phyloP scores from a whole-genome alignment of 2,888 invertebrate genomes.

The Stenoptilia bipunctidactyla region DNA sequence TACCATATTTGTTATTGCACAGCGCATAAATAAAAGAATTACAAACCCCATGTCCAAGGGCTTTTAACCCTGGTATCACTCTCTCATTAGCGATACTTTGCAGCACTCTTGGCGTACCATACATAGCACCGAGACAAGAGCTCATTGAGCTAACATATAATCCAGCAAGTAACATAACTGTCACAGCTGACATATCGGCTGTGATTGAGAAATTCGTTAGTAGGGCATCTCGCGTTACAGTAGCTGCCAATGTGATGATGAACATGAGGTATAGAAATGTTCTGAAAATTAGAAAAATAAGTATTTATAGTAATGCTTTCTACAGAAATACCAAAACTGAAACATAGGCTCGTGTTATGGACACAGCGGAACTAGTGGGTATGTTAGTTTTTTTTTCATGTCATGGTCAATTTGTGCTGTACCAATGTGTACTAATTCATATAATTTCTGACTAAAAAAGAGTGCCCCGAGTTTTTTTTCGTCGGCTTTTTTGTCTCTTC shows the following conservation, averaged over 20 bases:
- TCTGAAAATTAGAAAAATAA: constrained; percentile 54
- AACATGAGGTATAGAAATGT: constrained; percentile 92
- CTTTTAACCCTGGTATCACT: constrained; percentile 90
- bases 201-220: constrained; percentile 90
- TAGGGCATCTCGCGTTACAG: constrained; percentile 81
- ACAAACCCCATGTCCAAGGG: constrained; percentile 90
- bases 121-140: constrained; percentile 95
- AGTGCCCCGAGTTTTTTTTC: no score
- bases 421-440: no score
- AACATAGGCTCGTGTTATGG: no score
- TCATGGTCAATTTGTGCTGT: no score
- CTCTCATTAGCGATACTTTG: constrained; percentile 97
- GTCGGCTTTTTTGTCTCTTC: no score
- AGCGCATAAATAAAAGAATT: background rate
- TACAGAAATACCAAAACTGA: no score
- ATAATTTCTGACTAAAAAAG: no score
- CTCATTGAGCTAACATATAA: constrained; percentile 97
- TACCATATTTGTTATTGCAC: no score
- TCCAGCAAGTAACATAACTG: constrained; percentile 88
- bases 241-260: constrained; percentile 89
- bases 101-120: constrained; percentile 93
- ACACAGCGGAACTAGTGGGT: no score
- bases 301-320: no score
- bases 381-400: no score
- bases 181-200: constrained; percentile 88